These are phyloP conservation scores for Diarsia dahlii DNA, from an alignment of 2,888 invertebrate genomes.

Conservation along the genomic window DNA sequence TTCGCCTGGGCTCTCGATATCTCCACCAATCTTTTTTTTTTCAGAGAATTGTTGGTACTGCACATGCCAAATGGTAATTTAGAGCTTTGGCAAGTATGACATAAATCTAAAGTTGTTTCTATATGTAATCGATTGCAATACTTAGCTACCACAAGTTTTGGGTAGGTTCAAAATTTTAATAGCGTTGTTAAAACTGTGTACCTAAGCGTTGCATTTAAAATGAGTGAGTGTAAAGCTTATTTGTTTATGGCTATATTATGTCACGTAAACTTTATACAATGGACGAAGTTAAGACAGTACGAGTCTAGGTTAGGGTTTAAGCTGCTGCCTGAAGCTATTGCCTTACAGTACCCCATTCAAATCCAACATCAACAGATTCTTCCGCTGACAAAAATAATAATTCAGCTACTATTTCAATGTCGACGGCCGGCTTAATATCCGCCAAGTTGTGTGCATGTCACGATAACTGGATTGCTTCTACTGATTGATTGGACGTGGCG, in stretches of 20 bases:
- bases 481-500: constrained; percentile 71
- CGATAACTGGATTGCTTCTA: constrained; percentile 66
- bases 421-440: constrained; percentile 38
- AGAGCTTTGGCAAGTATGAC: constrained; percentile 6
- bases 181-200: neutral
- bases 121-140: constrained; percentile 5
- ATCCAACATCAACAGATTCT: neutral
- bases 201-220: neutral
- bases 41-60: neutral
- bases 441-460: constrained; percentile 49
- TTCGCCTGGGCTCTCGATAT: constrained; percentile 40
- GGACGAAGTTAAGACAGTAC: neutral
- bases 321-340: neutral
- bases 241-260: neutral
- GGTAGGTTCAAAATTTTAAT: no score
- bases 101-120: neutral
- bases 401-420: constrained; percentile 17
- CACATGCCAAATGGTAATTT: constrained; percentile 49
- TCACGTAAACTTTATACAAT: neutral
- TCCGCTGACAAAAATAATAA: constrained; percentile 16
- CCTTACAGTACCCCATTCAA: neutral
- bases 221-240: neutral
- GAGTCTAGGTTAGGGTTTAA: neutral
- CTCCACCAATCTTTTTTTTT: constrained; percentile 11
- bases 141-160: neutral